Conservation (phyloP, 2,113 vertebrate genomes). For the Sinosuthora webbiana region DNA sequence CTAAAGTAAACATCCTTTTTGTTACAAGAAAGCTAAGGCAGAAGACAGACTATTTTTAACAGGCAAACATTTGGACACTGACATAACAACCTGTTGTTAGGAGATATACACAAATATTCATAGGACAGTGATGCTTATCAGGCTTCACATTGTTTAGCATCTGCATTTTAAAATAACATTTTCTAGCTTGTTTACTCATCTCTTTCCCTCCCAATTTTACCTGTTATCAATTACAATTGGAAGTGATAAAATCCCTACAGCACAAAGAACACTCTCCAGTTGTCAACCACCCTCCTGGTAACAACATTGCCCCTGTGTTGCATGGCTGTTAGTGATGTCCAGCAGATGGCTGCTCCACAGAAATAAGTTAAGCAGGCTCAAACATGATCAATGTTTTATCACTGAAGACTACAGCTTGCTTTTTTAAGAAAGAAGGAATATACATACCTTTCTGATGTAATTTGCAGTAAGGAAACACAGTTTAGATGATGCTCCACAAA, state of each 20-base stretch:
- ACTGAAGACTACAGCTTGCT: not conserved
- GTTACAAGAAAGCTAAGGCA: not conserved
- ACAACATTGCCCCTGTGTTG: not conserved
- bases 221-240: not conserved
- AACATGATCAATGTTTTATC: not conserved
- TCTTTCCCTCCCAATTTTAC: not conserved
- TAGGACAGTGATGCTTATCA: not conserved
- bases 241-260: not conserved
- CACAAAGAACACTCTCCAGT: not conserved
- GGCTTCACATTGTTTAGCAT: not conserved
- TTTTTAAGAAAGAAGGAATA: not conserved
- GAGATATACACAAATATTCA: not conserved
- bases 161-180: not conserved
- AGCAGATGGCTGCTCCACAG: not conserved
- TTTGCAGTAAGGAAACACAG: not conserved
- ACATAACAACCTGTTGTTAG: not conserved
- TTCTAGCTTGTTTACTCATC: not conserved
- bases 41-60: not conserved
- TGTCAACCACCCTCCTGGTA: not conserved
- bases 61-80: not conserved
- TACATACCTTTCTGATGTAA: not conserved
- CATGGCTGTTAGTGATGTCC: not conserved
- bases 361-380: not conserved
- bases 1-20: not conserved
- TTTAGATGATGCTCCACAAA: not conserved